Evolutionary conservation across 2,888 invertebrate species (phyloP).

Genomic region (Nomada lathburiana): DNA sequence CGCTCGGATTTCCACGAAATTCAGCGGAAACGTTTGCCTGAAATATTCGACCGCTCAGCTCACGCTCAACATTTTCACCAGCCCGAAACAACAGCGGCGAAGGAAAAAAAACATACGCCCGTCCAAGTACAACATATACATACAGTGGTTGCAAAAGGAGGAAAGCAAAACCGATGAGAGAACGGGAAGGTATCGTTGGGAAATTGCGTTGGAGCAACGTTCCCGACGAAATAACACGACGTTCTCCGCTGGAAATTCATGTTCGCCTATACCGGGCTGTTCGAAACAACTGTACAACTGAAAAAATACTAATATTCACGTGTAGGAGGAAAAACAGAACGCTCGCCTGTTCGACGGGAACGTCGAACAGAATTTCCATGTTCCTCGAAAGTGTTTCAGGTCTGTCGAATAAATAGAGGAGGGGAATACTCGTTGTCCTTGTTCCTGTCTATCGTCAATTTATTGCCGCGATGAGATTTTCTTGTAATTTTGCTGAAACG

Average conservation of each 20-base stretch:
- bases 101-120: background rate
- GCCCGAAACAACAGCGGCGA: background rate
- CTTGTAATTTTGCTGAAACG: too few species aligned
- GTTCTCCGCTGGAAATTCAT: constrained; percentile 40
- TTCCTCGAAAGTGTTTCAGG: too few species aligned
- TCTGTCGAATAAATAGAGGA: too few species aligned
- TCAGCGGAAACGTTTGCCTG: constrained; percentile 46
- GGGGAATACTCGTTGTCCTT: too few species aligned
- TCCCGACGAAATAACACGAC: constrained; percentile 30
- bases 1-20: constrained; percentile 36
- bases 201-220: constrained; percentile 47
- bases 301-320: constrained; percentile 6
- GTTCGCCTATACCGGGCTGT: constrained; percentile 5
- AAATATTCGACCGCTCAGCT: constrained; percentile 56
- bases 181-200: constrained; percentile 33
- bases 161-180: background rate
- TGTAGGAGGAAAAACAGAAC: background rate
- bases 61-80: constrained; percentile 39
- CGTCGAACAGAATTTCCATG: too few species aligned
- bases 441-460: too few species aligned
- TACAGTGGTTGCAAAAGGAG: background rate
- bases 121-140: background rate
- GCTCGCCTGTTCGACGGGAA: constrained; percentile 9
- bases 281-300: constrained; percentile 10
- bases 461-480: too few species aligned